Evolutionary conservation across 2,888 invertebrate species (phyloP).

Genomic region (Stegophylla sp.): DNA sequence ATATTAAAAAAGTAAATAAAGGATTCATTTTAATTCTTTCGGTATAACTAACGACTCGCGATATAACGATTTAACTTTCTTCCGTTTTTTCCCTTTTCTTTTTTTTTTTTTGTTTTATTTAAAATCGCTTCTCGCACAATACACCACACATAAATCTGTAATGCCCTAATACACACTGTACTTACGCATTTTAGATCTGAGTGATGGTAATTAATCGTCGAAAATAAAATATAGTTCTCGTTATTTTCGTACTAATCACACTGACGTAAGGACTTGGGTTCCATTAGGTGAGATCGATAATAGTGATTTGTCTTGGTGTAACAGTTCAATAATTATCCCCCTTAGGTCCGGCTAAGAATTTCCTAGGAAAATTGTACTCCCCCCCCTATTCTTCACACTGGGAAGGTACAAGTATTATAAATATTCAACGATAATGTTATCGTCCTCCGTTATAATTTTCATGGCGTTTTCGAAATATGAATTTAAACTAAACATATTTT

Average conservation of each 20-base stretch:
- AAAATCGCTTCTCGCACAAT: background rate
- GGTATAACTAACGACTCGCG: background rate
- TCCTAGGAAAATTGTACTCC: too few species aligned
- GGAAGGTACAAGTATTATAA: too few species aligned
- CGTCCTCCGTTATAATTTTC: too few species aligned
- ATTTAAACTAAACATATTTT: too few species aligned
- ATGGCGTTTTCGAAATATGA: too few species aligned
- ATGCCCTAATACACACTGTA: background rate
- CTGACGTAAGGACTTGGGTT: background rate
- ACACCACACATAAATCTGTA: background rate
- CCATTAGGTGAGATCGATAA: background rate
- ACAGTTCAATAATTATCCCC: too few species aligned
- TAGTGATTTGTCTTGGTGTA: background rate
- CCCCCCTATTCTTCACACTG: too few species aligned
- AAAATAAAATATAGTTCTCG: background rate
- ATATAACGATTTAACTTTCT: background rate
- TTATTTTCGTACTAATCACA: background rate
- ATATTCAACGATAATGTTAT: too few species aligned
- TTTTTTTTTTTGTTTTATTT: too few species aligned
- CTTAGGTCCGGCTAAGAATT: too few species aligned
- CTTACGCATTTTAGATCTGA: background rate
- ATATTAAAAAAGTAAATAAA: slow-evolving; percentile 33
- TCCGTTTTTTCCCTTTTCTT: too few species aligned
- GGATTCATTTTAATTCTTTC: slow-evolving; percentile 26
- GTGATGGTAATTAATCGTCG: background rate